Conservation (phyloP, 1,140 invertebrate genomes). For the Pogonognathellus flavescens region DNA sequence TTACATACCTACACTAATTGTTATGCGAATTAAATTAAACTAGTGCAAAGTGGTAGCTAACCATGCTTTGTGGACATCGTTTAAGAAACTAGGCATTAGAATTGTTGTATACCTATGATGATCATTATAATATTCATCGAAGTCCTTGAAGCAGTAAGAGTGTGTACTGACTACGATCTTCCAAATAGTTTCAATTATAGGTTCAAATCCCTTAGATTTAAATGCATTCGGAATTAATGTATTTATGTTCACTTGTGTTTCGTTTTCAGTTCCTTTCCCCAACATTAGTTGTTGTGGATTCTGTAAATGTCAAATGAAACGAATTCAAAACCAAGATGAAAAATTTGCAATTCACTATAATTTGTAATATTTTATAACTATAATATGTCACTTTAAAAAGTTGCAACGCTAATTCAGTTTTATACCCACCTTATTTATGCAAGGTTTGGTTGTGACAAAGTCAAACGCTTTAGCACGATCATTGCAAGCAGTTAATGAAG, state of each 20-base stretch:
- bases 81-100: conserved; percentile 9
- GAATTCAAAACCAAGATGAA: too few relatives aligned
- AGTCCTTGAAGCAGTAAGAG: conserved; percentile 9
- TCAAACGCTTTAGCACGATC: neutral
- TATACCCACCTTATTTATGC: neutral
- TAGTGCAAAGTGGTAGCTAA: neutral
- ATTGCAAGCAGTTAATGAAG: neutral
- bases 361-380: too few relatives aligned
- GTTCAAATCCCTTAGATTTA: conserved; percentile 33
- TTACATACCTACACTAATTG: neutral
- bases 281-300: conserved; percentile 6
- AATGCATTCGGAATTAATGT: neutral
- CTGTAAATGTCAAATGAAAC: conserved; percentile 27
- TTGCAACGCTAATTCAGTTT: too few relatives aligned
- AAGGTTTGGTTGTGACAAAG: neutral
- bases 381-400: too few relatives aligned
- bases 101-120: neutral
- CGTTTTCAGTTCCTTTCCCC: neutral
- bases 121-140: neutral
- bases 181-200: conserved; percentile 50
- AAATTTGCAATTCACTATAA: too few relatives aligned
- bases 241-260: neutral
- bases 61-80: conserved; percentile 42
- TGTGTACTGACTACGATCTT: conserved; percentile 22
- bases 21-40: neutral